Evolutionary conservation across 2,797 vertebrate species (phyloP).

Genomic region (Myotis planiceps): DNA sequence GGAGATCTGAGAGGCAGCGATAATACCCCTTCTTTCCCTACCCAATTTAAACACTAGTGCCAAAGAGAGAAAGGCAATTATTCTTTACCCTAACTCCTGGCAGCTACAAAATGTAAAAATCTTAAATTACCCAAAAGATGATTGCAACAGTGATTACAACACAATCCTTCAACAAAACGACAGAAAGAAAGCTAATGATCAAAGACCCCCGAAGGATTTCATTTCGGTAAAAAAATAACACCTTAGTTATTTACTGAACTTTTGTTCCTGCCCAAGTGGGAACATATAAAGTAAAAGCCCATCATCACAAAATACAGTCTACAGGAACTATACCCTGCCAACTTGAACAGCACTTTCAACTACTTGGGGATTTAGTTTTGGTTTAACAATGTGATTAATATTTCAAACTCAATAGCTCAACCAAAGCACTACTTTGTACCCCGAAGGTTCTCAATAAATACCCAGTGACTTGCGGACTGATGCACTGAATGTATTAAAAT

Average conservation of each 20-base stretch:
- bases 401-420: constrained; percentile 78
- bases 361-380: constrained; percentile 70
- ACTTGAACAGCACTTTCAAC: constrained; percentile 64
- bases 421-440: constrained; percentile 68
- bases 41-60: constrained; percentile 48
- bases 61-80: constrained; percentile 53
- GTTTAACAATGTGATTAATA: constrained; percentile 80
- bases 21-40: constrained; percentile 18
- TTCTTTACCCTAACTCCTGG: constrained; percentile 42
- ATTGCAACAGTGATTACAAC: constrained; percentile 32
- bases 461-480: constrained; percentile 46
- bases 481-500: constrained; percentile 70
- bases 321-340: constrained; percentile 46
- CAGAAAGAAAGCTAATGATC: constrained; percentile 62
- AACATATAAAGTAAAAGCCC: constrained; percentile 71
- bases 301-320: constrained; percentile 70
- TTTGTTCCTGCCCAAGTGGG: constrained; percentile 60
- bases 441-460: constrained; percentile 74
- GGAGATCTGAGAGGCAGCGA: constrained; percentile 21
- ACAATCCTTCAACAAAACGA: constrained; percentile 50
- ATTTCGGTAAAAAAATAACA: constrained; percentile 70
- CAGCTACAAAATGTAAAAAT: constrained; percentile 27
- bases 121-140: constrained; percentile 55
- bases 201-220: constrained; percentile 56
- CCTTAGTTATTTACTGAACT: constrained; percentile 73